These are phyloP conservation scores for Tachina lurida DNA, from an alignment of 2,888 invertebrate species.

Conservation along the genomic window DNA sequence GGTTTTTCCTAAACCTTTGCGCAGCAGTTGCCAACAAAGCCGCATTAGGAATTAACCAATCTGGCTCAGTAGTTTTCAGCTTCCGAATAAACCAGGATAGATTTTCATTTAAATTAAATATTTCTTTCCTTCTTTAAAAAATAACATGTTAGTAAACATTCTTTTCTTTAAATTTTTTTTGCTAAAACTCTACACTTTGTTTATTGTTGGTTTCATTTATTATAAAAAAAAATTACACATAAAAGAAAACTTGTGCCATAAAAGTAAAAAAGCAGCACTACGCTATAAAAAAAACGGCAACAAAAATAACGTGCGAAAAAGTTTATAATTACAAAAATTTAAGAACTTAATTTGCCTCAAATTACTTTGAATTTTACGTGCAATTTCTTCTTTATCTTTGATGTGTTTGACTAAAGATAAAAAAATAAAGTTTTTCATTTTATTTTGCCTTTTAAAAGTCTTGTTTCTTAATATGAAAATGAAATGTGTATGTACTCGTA, in stretches of 20 bases:
- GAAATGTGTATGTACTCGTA: background rate
- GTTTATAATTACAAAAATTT: conserved; percentile 75
- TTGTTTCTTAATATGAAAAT: conserved; percentile 2
- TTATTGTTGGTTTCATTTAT: background rate
- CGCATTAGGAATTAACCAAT: background rate
- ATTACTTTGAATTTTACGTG: conserved; percentile 72
- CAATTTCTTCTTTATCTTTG: conserved; percentile 45
- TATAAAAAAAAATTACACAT: conserved; percentile 31
- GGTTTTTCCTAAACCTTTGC: background rate
- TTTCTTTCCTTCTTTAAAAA: no score
- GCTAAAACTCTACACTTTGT: conserved; percentile 1
- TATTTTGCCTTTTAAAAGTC: conserved; percentile 3
- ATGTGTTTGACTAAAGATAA: conserved; percentile 45
- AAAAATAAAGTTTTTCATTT: conserved; percentile 35
- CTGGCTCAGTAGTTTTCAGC: background rate
- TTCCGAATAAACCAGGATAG: background rate
- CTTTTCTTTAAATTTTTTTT: background rate
- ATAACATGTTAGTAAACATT: no score
- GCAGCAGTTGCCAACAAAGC: background rate
- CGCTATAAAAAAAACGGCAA: conserved; percentile 26
- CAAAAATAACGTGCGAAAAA: conserved; percentile 61
- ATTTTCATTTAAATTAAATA: background rate
- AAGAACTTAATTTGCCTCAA: conserved; percentile 75
- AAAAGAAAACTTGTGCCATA: conserved; percentile 39
- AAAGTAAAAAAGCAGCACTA: conserved; percentile 29